These are phyloP conservation scores for Hemibagrus guttatus DNA, from an alignment of 2,797 vertebrate genomes.

Conservation along the genomic window DNA sequence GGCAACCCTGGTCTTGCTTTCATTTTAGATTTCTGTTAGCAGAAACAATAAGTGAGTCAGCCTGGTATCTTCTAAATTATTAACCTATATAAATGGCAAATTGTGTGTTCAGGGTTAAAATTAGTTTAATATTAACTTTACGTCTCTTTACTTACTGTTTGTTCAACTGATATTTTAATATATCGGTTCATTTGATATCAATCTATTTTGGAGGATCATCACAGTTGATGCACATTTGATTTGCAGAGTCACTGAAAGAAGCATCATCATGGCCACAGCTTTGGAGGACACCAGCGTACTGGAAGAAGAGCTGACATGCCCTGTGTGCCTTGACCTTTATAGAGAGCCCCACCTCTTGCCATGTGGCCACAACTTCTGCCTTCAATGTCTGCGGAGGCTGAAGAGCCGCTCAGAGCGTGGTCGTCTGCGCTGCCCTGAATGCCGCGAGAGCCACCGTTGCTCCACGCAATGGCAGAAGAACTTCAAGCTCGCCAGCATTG, in stretches of 20 bases:
- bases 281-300: conserved; percentile 66
- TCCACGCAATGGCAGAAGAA: conserved; percentile 68
- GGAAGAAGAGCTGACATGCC: conserved; percentile 76
- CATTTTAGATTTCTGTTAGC: neutral
- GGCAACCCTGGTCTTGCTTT: neutral
- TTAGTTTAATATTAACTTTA: neutral
- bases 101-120: neutral
- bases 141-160: neutral
- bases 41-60: neutral
- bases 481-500: conserved; percentile 75
- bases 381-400: conserved; percentile 67
- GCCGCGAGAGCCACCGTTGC: conserved; percentile 67
- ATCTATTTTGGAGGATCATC: neutral
- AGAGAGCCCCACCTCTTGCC: conserved; percentile 71
- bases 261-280: conserved; percentile 65
- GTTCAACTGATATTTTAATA: neutral
- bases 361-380: conserved; percentile 78
- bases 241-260: neutral
- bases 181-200: neutral
- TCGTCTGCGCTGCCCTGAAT: conserved; percentile 73
- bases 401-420: conserved; percentile 60
- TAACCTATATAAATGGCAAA: neutral
- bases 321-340: conserved; percentile 75
- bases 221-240: neutral
- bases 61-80: neutral